Conservation (phyloP, 2,888 invertebrate species). For the Ganaspis brasiliensis region DNA sequence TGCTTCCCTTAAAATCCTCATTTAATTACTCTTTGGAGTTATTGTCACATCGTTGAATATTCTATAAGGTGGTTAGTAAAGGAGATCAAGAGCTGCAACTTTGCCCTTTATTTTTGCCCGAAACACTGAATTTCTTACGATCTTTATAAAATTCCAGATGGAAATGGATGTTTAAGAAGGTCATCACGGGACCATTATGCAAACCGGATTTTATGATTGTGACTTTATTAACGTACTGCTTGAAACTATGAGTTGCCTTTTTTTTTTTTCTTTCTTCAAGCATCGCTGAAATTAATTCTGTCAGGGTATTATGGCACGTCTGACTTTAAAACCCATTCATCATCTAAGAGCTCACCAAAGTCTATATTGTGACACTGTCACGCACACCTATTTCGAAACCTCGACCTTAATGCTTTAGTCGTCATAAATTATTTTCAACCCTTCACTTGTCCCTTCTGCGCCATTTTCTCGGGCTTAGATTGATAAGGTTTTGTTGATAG, state of each 20-base stretch:
- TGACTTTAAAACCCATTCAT: constrained; percentile 68
- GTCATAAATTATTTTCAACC: constrained; percentile 26
- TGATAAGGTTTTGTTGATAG: neutral
- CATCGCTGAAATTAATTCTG: constrained; percentile 63
- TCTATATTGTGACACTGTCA: constrained; percentile 72
- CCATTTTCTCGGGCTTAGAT: neutral
- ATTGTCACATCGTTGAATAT: constrained; percentile 34
- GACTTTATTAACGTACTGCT: constrained; percentile 3
- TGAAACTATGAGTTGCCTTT: neutral
- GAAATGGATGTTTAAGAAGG: constrained; percentile 6
- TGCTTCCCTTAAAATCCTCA: constrained; percentile 42
- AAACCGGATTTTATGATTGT: neutral
- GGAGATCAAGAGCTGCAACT: neutral
- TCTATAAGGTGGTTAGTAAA: constrained; percentile 6
- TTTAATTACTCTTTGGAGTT: constrained; percentile 36
- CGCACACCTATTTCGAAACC: constrained; percentile 48
- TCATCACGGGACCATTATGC: constrained; percentile 1
- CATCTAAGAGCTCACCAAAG: constrained; percentile 62
- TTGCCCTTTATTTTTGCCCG: neutral
- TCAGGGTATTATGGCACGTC: constrained; percentile 64
- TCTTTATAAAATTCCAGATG: neutral
- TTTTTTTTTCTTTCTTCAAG: constrained; percentile 1
- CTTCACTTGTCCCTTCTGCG: constrained; percentile 1
- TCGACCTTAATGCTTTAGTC: constrained; percentile 25
- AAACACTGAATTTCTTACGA: neutral